Conservation (phyloP, 2,888 invertebrate genomes). For the Scaptomyza cyrtandrae region DNA sequence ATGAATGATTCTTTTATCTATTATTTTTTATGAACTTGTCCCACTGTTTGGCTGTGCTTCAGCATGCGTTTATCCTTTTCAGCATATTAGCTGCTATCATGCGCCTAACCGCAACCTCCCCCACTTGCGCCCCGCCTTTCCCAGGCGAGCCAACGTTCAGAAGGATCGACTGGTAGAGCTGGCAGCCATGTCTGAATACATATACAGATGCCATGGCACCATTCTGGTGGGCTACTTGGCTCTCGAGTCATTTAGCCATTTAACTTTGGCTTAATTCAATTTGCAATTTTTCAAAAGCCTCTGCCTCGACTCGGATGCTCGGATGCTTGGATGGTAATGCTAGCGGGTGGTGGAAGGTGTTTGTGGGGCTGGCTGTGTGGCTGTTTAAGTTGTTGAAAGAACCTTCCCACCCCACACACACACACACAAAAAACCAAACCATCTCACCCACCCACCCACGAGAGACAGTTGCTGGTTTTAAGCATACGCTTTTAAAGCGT, state of each 20-base stretch:
- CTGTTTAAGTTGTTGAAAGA: slow-evolving; percentile 48
- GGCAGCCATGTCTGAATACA: slow-evolving; percentile 33
- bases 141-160: not conserved
- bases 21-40: not conserved
- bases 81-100: slow-evolving; percentile 80
- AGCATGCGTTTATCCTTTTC: slow-evolving; percentile 67
- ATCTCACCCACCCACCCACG: no score
- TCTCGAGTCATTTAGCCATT: slow-evolving; percentile 81
- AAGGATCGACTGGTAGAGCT: slow-evolving; percentile 48
- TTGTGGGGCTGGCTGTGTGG: slow-evolving; percentile 1
- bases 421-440: not conserved
- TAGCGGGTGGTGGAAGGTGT: slow-evolving; percentile 4
- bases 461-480: slow-evolving; percentile 4
- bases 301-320: slow-evolving; percentile 49
- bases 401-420: slow-evolving; percentile 8
- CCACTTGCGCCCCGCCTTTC: slow-evolving; percentile 21
- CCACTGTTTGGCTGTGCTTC: slow-evolving; percentile 43
- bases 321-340: slow-evolving; percentile 17
- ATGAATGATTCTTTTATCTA: not conserved
- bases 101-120: slow-evolving; percentile 75
- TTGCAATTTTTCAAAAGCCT: slow-evolving; percentile 84
- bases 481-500: slow-evolving; percentile 78
- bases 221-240: slow-evolving; percentile 65
- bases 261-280: slow-evolving; percentile 85
- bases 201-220: slow-evolving; percentile 3